Evolutionary conservation across 2,797 vertebrate species (phyloP), one percentile per base, ranked within the genome.

Genomic region (Crypturellus tataupa): DNA sequence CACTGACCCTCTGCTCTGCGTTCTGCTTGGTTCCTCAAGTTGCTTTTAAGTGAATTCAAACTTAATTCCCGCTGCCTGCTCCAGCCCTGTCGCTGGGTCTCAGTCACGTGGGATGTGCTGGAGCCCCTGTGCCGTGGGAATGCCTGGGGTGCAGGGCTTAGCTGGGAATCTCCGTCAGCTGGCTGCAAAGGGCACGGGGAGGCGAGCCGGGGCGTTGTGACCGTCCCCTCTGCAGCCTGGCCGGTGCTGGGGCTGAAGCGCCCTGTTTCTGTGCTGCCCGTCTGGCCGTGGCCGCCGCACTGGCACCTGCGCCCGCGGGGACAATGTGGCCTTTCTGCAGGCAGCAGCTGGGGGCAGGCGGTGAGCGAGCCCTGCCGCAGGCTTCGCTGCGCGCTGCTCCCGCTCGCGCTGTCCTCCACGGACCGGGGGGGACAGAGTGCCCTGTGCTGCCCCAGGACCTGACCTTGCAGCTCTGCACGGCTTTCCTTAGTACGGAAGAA

Each of bases 1-100:
- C 15, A 11, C 40, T 8, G 1, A 47, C 18, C 35, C 0, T 0
- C 27, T 63, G 13, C 0, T 0, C 27, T 67, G 13, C 4, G 2
- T 63, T 90, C 90, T 5, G 0, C 67, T 86, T 85, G 47, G 5
- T 16, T 88, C 59, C 53, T 94, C 46, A 87, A 90, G 44, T 59
- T 69, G 20, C 42, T 85, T 42, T 24, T 29, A 18, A 51, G 31
- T 72, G 35, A 83, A 39, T 93, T 95, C 23, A 89, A 39, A 81
- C 51, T 80, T 69, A 7, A 70, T 93, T 93, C 58, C 46, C 88
- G 31, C 64, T 53, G 21, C 80, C 49, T 11, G 44, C 62, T 67
- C 46, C 37, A 84, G 51, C n/a, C 24, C 21, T 67, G 5, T 42
- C 16, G 6, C 12, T 40, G 60, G 5, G 29, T 51, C 75, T 94